phyloP scores from a whole-genome alignment of 2,113 vertebrate genomes.

The Formicarius rufipectus region DNA sequence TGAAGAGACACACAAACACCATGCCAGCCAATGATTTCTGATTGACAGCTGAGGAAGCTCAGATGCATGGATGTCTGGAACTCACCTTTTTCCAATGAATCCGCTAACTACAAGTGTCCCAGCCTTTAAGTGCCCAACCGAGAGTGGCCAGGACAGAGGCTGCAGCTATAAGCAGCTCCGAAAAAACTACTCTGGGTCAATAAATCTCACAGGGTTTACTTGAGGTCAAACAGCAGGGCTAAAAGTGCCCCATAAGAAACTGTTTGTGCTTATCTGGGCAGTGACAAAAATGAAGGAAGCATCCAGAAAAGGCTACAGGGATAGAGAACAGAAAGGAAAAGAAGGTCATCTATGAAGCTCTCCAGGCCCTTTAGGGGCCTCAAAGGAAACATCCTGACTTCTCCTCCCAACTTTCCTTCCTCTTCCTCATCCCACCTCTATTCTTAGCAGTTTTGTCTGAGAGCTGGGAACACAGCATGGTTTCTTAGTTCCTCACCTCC shows the following conservation, averaged over 20 bases:
- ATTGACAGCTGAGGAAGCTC: not conserved
- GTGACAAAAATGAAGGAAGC: not conserved
- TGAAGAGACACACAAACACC: not conserved
- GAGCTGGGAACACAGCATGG: not conserved
- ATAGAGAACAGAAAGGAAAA: not conserved
- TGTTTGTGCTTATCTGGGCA: not conserved
- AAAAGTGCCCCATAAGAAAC: not conserved
- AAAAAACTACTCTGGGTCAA: not conserved
- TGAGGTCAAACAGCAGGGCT: not conserved
- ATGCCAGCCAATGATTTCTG: not conserved
- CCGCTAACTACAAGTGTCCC: not conserved
- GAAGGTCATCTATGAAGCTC: not conserved
- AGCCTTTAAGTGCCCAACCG: not conserved
- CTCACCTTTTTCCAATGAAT: not conserved
- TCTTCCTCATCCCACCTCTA: slow-evolving; percentile 37
- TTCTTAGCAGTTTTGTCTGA: slow-evolving; percentile 56
- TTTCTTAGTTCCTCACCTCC: slow-evolving; percentile 28
- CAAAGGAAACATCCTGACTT: slow-evolving; percentile 52
- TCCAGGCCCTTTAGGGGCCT: slow-evolving; percentile 9
- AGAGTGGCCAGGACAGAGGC: not conserved
- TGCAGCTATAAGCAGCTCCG: not conserved
- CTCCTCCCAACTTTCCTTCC: slow-evolving; percentile 52
- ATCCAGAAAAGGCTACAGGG: not conserved
- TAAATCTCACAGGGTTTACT: not conserved
- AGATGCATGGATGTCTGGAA: not conserved